phyloP scores from a whole-genome alignment of 2,113 vertebrate genomes.

The Centropristis striata region DNA sequence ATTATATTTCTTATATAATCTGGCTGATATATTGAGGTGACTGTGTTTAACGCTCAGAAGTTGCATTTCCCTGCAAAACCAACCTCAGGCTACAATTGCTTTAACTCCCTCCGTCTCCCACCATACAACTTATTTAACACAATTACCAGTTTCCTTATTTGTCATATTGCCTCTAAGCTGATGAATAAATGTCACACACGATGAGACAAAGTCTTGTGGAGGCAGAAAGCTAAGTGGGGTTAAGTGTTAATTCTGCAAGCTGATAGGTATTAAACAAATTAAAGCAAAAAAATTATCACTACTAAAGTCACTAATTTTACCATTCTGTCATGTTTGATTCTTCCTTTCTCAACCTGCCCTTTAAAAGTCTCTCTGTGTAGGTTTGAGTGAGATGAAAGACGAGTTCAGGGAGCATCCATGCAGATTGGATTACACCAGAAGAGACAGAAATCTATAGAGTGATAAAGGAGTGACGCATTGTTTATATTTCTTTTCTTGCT shows the following conservation, averaged over 20 bases:
- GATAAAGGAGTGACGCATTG: constrained; percentile 38
- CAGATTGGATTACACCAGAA: constrained; percentile 41
- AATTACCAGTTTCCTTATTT: constrained; percentile 13
- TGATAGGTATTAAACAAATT: neutral
- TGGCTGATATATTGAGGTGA: neutral
- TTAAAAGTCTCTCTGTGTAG: constrained; percentile 6
- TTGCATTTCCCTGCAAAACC: constrained; percentile 25
- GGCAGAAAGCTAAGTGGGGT: constrained; percentile 3
- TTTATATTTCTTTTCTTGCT: constrained; percentile 50
- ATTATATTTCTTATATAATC: neutral
- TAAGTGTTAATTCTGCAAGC: neutral
- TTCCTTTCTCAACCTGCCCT: neutral
- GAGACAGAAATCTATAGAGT: constrained; percentile 56
- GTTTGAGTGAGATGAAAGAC: constrained; percentile 41
- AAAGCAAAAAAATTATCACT: neutral
- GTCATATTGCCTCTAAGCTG: constrained; percentile 25
- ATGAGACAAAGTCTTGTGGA: constrained; percentile 21
- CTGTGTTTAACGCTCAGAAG: neutral
- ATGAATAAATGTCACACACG: constrained; percentile 36
- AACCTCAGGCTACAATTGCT: constrained; percentile 27
- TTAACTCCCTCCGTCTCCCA: neutral
- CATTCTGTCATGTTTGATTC: neutral
- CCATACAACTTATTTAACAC: constrained; percentile 28
- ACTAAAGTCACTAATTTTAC: too few relatives aligned
- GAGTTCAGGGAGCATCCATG: constrained; percentile 32